Conservation (phyloP, 2,113 vertebrate species). For the Cathartes aura region DNA sequence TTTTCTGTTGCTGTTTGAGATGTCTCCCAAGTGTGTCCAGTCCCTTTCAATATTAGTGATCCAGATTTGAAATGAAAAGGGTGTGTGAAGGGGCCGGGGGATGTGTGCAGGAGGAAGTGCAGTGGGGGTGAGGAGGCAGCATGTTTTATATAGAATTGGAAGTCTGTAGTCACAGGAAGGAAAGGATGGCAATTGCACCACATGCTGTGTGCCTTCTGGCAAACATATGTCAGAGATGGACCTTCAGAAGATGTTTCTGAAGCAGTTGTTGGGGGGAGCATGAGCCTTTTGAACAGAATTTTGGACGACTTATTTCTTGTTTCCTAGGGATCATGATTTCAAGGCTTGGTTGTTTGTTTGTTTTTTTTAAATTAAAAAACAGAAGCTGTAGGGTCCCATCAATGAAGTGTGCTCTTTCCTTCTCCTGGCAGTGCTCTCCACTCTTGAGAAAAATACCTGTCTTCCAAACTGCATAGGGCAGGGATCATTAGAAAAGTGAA, state of each 20-base stretch:
- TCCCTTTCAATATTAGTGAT: not conserved
- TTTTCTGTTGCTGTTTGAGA: not conserved
- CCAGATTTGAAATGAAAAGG: not conserved
- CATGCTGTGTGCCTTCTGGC: not conserved
- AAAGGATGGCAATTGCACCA: not conserved
- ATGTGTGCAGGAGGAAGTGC: not conserved
- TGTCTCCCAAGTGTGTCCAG: not conserved
- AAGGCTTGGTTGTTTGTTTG: not conserved
- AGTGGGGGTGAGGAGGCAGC: not conserved
- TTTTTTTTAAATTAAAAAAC: not conserved
- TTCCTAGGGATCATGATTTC: not conserved
- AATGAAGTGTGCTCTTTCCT: not conserved
- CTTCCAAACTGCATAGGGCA: not conserved
- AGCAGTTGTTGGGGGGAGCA: not conserved
- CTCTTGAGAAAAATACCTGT: not conserved
- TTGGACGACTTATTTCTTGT: not conserved
- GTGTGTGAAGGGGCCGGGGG: not conserved
- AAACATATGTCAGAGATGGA: not conserved
- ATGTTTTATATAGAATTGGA: not conserved
- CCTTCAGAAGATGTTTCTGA: not conserved
- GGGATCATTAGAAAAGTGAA: not conserved
- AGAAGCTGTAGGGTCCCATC: not conserved
- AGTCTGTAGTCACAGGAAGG: slow-evolving; percentile 2
- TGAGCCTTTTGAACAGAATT: not conserved
- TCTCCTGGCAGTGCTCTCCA: not conserved